Evolutionary conservation across 2,888 invertebrate genomes (phyloP).

Genomic region (Acanthococcus lagerstroemiae): DNA sequence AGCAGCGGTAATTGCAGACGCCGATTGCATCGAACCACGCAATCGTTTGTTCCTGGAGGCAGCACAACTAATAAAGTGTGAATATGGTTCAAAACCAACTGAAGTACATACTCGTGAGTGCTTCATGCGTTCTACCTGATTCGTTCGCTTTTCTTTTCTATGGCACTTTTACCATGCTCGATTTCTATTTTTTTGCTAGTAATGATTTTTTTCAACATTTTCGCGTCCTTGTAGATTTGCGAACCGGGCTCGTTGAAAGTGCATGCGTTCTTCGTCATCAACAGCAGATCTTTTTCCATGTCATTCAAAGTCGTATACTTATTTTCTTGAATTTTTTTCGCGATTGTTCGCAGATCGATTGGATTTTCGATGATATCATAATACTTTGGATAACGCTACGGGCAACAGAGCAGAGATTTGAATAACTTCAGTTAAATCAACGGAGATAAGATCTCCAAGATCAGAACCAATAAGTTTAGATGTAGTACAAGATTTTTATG

Average conservation of each 20-base stretch:
- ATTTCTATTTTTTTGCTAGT: conserved; percentile 58
- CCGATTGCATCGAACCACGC: conserved; percentile 45
- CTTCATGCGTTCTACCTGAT: conserved; percentile 47
- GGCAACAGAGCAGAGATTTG: neutral
- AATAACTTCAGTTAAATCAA: too few species aligned
- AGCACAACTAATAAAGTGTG: conserved; percentile 1
- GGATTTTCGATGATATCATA: conserved; percentile 88
- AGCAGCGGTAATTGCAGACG: conserved; percentile 52
- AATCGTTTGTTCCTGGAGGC: conserved; percentile 41
- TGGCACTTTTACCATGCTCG: conserved; percentile 53
- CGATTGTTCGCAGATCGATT: conserved; percentile 87
- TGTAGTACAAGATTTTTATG: too few species aligned
- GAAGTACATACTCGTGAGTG: too few species aligned
- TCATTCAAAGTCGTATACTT: conserved; percentile 71
- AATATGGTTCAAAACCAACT: too few species aligned
- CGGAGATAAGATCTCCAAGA: too few species aligned
- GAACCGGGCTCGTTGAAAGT: conserved; percentile 94
- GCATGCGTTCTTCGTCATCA: conserved; percentile 92
- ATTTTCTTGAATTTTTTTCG: conserved; percentile 75
- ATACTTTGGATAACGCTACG: conserved; percentile 81
- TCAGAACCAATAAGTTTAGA: too few species aligned
- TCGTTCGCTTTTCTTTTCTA: conserved; percentile 59
- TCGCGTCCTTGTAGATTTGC: conserved; percentile 91
- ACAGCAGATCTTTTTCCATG: conserved; percentile 76
- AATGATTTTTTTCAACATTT: conserved; percentile 68